Percentiles rank a stretch among this genome's conserved stretches.
These are phyloP conservation scores for Odontesthes bonariensis DNA, from an alignment of 2,113 vertebrate species.

Conservation along the genomic window DNA sequence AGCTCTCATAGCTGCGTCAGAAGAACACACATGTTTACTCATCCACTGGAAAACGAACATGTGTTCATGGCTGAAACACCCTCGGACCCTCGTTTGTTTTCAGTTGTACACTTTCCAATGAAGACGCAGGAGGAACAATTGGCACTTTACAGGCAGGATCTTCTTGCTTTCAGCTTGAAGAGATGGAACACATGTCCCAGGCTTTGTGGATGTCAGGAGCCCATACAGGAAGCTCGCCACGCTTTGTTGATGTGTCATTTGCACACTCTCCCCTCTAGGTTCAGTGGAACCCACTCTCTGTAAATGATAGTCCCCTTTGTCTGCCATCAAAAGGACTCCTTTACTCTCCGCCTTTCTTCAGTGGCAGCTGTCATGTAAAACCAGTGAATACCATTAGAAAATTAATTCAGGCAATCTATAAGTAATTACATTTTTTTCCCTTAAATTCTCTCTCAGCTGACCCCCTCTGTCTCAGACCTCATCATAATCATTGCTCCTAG, in stretches of 20 bases:
- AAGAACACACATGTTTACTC: neutral
- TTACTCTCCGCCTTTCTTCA: slow-evolving; percentile 80
- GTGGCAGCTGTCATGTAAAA: slow-evolving; percentile 90
- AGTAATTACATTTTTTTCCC: slow-evolving; percentile 86
- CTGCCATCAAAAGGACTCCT: slow-evolving; percentile 84
- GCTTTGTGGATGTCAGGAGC: slow-evolving; percentile 84
- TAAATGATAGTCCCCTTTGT: slow-evolving; percentile 87
- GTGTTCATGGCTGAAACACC: slow-evolving; percentile 16
- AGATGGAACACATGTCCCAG: slow-evolving; percentile 86
- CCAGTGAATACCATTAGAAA: slow-evolving; percentile 87
- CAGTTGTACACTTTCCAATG: slow-evolving; percentile 33
- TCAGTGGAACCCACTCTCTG: slow-evolving; percentile 84
- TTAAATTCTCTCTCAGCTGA: slow-evolving; percentile 51
- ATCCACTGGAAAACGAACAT: neutral
- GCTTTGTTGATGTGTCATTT: slow-evolving; percentile 92
- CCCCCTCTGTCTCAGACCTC: slow-evolving; percentile 55
- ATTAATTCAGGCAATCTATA: slow-evolving; percentile 89
- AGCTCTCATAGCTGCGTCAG: too few relatives aligned
- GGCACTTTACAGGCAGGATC: slow-evolving; percentile 42
- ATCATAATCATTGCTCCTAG: slow-evolving; percentile 85
- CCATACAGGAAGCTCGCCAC: slow-evolving; percentile 84
- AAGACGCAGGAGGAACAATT: slow-evolving; percentile 55
- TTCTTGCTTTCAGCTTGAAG: slow-evolving; percentile 67
- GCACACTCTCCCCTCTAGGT: slow-evolving; percentile 85
- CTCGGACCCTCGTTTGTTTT: slow-evolving; percentile 28